These are phyloP conservation scores for Rhyacophila evoluta DNA, from an alignment of 2,888 invertebrate genomes.

Conservation along the genomic window DNA sequence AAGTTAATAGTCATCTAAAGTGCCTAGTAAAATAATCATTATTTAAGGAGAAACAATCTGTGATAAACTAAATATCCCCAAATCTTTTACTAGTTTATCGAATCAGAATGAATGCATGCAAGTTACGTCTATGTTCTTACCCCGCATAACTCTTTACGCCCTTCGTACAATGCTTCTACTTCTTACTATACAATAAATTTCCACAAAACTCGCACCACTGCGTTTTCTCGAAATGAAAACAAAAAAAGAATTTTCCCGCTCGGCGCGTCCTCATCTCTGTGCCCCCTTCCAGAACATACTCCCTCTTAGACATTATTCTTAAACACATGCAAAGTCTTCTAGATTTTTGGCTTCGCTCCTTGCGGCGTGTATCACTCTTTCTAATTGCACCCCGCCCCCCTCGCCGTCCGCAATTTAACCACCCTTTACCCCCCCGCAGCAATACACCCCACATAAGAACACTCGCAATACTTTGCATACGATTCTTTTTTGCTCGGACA, in stretches of 20 bases:
- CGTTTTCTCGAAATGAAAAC: constrained; percentile 16
- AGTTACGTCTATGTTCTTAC: too few species aligned
- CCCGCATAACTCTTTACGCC: background rate
- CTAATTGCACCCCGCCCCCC: constrained; percentile 45
- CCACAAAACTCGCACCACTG: background rate
- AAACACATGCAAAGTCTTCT: constrained; percentile 46
- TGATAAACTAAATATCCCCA: too few species aligned
- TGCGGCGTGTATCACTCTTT: constrained; percentile 49
- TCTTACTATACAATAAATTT: constrained; percentile 5
- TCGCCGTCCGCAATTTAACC: background rate
- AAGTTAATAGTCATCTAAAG: too few species aligned
- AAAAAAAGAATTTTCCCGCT: constrained; percentile 23
- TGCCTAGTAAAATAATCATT: too few species aligned
- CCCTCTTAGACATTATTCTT: constrained; percentile 31
- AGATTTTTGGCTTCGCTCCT: constrained; percentile 40
- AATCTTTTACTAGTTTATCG: too few species aligned
- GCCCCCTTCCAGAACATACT: background rate
- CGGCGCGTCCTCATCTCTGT: background rate
- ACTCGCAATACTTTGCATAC: constrained; percentile 55
- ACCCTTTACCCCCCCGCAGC: constrained; percentile 54
- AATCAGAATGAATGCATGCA: too few species aligned
- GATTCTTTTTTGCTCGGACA: constrained; percentile 52
- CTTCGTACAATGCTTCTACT: background rate
- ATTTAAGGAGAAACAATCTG: too few species aligned
- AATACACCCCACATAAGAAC: constrained; percentile 49